These are phyloP conservation scores for Taenioides sp. DNA, from an alignment of 2,797 vertebrate species.

Conservation along the genomic window DNA sequence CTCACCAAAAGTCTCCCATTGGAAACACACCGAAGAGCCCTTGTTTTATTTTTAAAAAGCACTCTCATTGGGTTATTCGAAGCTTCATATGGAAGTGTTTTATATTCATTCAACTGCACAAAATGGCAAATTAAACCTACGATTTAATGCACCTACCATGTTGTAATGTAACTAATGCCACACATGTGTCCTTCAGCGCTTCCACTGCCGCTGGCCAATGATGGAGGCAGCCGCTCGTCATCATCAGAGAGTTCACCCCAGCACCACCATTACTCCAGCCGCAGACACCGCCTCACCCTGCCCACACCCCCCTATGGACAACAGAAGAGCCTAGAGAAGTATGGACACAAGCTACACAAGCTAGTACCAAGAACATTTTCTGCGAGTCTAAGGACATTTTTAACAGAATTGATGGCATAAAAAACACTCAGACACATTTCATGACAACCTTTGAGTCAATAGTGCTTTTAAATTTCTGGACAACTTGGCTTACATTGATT, in stretches of 20 bases:
- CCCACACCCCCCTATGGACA: slow-evolving; percentile 83
- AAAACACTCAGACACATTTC: not conserved
- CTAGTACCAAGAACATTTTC: slow-evolving; percentile 25
- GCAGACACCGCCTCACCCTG: slow-evolving; percentile 87
- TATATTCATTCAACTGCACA: not conserved
- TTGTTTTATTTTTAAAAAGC: not conserved
- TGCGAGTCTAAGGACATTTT: not conserved
- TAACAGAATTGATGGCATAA: not conserved
- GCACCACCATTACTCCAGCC: slow-evolving; percentile 82
- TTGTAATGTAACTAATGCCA: slow-evolving; percentile 31
- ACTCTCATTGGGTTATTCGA: not conserved
- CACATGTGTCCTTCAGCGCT: slow-evolving; percentile 74
- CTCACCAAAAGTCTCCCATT: slow-evolving; percentile 10
- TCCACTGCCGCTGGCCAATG: slow-evolving; percentile 90
- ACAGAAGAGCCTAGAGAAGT: slow-evolving; percentile 92
- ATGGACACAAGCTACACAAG: slow-evolving; percentile 22
- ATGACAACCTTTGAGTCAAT: not conserved
- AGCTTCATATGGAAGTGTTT: not conserved
- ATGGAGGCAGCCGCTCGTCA: slow-evolving; percentile 87
- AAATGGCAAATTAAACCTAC: too few relatives aligned
- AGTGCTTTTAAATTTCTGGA: not conserved
- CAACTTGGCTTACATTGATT: not conserved
- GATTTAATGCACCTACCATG: not conserved
- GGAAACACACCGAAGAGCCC: slow-evolving; percentile 10
- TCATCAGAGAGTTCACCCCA: slow-evolving; percentile 89